A percentile compares a stretch with the other conserved stretches of the same genome.
Evolutionary conservation across 2,797 vertebrate species (phyloP).

Genomic region (Micrastur ruficollis): DNA sequence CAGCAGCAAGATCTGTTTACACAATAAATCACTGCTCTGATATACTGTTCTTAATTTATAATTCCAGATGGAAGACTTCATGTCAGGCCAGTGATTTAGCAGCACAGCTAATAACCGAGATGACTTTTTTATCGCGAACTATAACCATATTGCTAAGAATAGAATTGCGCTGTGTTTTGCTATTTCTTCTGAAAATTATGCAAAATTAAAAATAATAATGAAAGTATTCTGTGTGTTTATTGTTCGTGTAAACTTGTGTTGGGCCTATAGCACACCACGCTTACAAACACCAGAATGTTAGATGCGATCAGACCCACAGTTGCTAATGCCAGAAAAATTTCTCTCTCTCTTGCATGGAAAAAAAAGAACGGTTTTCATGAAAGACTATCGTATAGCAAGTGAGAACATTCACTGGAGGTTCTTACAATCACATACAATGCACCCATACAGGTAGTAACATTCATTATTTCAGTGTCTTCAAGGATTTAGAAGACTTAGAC

Average conservation of each 20-base stretch:
- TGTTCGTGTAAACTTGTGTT: not conserved
- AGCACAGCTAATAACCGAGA: not conserved
- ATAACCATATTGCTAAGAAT: not conserved
- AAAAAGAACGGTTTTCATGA: not conserved
- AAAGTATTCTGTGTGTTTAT: not conserved
- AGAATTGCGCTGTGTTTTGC: not conserved
- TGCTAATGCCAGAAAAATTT: not conserved
- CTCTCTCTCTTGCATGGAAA: not conserved
- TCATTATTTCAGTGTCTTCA: not conserved
- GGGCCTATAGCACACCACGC: not conserved
- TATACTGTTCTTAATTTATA: not conserved
- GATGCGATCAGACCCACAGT: accelerated
- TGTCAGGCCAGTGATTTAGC: not conserved
- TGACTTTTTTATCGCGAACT: not conserved
- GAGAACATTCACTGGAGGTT: not conserved
- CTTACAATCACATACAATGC: not conserved
- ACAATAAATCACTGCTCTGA: slow-evolving; percentile 8
- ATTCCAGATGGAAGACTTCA: slow-evolving; percentile 28
- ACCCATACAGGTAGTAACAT: no score
- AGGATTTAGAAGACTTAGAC: not conserved
- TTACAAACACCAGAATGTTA: not conserved
- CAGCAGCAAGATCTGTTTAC: not conserved
- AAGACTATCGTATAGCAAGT: not conserved
- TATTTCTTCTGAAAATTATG: not conserved
- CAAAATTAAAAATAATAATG: not conserved